phyloP scores from a whole-genome alignment of 2,797 vertebrate genomes.

The Pterois miles region DNA sequence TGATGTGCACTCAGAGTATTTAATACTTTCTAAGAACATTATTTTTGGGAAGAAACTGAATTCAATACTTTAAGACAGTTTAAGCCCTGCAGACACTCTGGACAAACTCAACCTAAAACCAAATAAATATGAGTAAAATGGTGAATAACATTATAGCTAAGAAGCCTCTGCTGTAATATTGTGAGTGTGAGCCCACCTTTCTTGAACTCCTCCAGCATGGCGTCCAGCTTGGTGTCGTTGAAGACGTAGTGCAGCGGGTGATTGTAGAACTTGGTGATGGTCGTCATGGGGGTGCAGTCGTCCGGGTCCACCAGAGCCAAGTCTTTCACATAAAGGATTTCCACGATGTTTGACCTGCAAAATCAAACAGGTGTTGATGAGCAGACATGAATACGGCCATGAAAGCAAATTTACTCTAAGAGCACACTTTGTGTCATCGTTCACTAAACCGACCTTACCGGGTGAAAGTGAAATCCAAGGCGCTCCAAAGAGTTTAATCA shows the following conservation, averaged over 20 bases:
- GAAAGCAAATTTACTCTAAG: background rate
- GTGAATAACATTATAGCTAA: no score
- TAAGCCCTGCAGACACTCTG: no score
- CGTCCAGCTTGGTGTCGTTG: constrained; percentile 94
- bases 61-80: no score
- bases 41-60: no score
- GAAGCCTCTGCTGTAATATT: background rate
- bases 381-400: background rate
- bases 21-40: no score
- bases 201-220: constrained; percentile 95
- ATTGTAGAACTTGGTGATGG: constrained; percentile 95
- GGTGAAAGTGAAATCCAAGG: background rate
- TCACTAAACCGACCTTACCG: background rate
- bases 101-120: no score
- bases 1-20: no score
- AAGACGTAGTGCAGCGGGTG: constrained; percentile 94
- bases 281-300: constrained; percentile 91
- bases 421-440: no score
- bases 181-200: constrained; percentile 69
- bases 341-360: constrained; percentile 89
- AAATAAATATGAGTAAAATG: no score
- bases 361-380: background rate
- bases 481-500: constrained; percentile 1
- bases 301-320: constrained; percentile 91
- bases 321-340: constrained; percentile 92